phyloP scores from a whole-genome alignment of 2,888 invertebrate genomes.

The Leptinotarsa peninsularis region DNA sequence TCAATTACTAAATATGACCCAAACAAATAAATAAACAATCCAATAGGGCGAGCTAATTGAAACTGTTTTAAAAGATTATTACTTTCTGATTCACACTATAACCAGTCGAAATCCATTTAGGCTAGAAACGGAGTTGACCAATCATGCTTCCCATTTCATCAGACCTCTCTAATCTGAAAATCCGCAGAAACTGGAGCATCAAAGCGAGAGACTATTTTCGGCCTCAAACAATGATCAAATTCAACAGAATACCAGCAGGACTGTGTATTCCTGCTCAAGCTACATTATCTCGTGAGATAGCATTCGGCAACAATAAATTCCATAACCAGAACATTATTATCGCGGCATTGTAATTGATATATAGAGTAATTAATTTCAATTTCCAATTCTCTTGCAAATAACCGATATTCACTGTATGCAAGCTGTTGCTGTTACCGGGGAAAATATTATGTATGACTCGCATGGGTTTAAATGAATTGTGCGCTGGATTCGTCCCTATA shows the following conservation, averaged over 20 bases:
- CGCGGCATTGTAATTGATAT: constrained; percentile 36
- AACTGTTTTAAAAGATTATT: too few relatives aligned
- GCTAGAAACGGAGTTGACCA: not conserved
- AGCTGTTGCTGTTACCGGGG: constrained; percentile 36
- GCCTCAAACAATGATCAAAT: not conserved
- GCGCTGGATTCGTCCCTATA: not conserved
- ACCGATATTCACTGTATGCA: constrained; percentile 33
- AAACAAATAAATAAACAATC: too few relatives aligned
- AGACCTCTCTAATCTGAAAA: not conserved
- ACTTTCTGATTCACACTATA: not conserved
- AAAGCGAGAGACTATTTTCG: not conserved
- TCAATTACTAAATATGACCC: too few relatives aligned
- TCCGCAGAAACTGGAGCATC: not conserved
- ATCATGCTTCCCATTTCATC: not conserved
- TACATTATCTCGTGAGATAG: constrained; percentile 17
- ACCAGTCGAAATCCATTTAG: not conserved
- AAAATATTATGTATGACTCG: constrained; percentile 35
- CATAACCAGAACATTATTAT: constrained; percentile 35
- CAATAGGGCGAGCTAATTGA: too few relatives aligned
- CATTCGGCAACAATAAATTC: constrained; percentile 34
- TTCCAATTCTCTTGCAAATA: constrained; percentile 37
- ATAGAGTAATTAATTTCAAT: constrained; percentile 41
- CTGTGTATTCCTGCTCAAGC: not conserved
- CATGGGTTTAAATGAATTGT: constrained; percentile 32
- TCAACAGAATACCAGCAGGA: not conserved